Percentiles rank a stretch among this genome's conserved stretches.
Evolutionary conservation across 2,113 vertebrate genomes (phyloP).

Genomic region (Octodon degus): DNA sequence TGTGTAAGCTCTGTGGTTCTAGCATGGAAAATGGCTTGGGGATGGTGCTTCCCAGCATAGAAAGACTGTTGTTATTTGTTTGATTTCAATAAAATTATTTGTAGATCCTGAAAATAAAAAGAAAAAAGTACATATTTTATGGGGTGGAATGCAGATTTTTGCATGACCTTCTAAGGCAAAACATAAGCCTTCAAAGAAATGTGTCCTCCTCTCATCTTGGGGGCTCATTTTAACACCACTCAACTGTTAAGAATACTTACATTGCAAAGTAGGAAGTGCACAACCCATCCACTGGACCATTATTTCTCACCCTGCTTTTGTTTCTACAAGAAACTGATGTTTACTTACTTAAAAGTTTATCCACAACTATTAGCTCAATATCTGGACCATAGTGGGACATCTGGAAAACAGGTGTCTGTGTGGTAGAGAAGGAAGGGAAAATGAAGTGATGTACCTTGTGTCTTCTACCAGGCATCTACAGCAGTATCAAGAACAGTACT

Average conservation of each 20-base stretch:
- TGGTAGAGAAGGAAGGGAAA: neutral
- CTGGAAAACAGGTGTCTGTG: neutral
- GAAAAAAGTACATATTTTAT: neutral
- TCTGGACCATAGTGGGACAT: neutral
- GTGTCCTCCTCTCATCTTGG: neutral
- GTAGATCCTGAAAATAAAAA: too few relatives aligned
- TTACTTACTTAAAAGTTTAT: conserved; percentile 28
- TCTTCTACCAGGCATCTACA: neutral
- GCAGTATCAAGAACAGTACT: neutral
- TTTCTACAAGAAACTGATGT: neutral
- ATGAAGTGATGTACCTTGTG: neutral
- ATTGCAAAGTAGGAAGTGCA: neutral
- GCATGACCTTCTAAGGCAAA: conserved; percentile 36
- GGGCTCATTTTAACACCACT: neutral
- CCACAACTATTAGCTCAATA: neutral
- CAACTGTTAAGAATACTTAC: neutral
- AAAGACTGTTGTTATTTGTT: too few relatives aligned
- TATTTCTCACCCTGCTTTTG: neutral
- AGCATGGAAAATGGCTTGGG: too few relatives aligned
- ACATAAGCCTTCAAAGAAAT: conserved; percentile 39
- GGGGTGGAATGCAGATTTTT: neutral
- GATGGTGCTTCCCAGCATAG: too few relatives aligned
- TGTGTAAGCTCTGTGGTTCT: too few relatives aligned
- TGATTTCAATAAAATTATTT: too few relatives aligned
- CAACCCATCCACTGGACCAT: neutral